These are phyloP conservation scores for Stenolophus ochropezus DNA, from an alignment of 2,888 invertebrate species.

Conservation along the genomic window DNA sequence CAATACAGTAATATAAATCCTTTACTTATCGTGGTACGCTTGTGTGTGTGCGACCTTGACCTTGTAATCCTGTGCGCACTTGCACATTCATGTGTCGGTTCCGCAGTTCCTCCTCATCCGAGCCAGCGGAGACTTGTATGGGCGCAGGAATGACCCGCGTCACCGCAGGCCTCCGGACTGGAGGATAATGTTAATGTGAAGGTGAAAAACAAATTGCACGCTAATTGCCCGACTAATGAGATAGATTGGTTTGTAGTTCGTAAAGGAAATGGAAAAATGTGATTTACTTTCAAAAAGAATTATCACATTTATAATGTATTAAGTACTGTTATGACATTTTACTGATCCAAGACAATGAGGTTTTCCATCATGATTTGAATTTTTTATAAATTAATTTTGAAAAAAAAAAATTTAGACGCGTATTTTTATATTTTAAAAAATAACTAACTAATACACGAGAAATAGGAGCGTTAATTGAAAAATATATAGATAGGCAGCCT, in stretches of 20 bases:
- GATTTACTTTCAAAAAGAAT: no score
- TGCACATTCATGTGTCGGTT: background rate
- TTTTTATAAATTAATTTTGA: no score
- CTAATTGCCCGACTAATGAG: background rate
- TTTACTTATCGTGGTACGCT: background rate
- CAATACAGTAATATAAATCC: background rate
- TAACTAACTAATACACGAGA: no score
- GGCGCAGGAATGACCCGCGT: background rate
- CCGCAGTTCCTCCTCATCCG: constrained; percentile 3
- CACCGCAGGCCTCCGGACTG: constrained; percentile 3
- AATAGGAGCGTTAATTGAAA: no score
- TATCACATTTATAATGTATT: no score
- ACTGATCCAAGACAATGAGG: no score
- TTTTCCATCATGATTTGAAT: no score
- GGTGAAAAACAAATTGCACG: background rate
- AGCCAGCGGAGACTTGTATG: background rate
- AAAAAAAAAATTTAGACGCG: no score
- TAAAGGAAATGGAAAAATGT: background rate
- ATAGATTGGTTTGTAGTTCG: background rate
- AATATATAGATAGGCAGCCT: no score
- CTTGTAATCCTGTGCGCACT: constrained; percentile 63
- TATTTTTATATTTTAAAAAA: no score
- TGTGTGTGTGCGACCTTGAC: constrained; percentile 63
- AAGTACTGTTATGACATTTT: no score
- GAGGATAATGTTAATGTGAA: constrained; percentile 16